Evolutionary conservation across 1,140 invertebrate genomes (phyloP).

Genomic region (Drosophila dunni): DNA sequence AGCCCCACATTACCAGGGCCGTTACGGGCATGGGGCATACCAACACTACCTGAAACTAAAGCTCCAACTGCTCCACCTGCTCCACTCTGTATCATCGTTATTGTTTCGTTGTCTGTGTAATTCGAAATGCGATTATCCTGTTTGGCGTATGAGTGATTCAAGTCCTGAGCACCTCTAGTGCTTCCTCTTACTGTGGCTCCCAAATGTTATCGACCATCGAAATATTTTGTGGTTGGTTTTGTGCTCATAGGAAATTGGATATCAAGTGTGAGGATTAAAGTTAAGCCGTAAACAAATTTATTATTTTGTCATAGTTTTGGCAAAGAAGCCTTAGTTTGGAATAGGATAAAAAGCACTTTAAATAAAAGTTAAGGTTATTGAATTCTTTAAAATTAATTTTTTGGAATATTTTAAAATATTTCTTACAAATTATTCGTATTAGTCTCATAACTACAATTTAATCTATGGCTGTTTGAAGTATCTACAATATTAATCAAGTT

Average conservation of each 20-base stretch:
- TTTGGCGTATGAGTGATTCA: conserved; percentile 39
- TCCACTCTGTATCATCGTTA: background rate
- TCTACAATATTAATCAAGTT: background rate
- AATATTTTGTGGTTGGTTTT: conserved; percentile 21
- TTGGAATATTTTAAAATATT: too few species aligned
- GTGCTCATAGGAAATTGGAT: background rate
- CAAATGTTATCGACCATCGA: conserved; percentile 19
- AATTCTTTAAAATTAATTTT: too few species aligned
- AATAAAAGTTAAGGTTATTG: too few species aligned
- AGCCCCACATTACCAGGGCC: conserved; percentile 46
- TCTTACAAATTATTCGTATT: too few species aligned
- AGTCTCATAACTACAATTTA: too few species aligned
- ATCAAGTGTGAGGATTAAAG: background rate
- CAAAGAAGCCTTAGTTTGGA: background rate
- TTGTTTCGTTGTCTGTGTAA: conserved; percentile 10
- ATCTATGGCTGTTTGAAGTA: too few species aligned
- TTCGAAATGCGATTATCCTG: conserved; percentile 61
- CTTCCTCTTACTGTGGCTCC: conserved; percentile 20
- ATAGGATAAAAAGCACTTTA: too few species aligned
- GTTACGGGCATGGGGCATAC: background rate
- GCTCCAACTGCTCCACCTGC: background rate
- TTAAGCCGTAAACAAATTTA: background rate
- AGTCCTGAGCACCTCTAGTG: conserved; percentile 32
- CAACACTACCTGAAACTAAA: conserved; percentile 13
- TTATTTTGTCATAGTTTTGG: background rate